phyloP scores from a whole-genome alignment of 2,888 invertebrate species.

The Gastrophysa polygoni region DNA sequence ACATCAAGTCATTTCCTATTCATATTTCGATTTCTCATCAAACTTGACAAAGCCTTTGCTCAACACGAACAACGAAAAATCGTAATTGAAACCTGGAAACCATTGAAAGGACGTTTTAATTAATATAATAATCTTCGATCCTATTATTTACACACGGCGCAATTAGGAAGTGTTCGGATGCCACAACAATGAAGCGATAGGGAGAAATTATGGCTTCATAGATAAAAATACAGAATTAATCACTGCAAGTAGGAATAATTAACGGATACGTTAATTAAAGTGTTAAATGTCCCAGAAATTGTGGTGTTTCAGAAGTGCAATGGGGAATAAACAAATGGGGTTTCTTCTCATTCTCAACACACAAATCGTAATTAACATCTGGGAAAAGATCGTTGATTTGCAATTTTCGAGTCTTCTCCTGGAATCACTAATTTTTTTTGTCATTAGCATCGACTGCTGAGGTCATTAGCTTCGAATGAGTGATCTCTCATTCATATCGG shows the following conservation, averaged over 20 bases:
- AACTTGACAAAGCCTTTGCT: not conserved
- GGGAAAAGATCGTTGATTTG: too few relatives aligned
- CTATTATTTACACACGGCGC: not conserved
- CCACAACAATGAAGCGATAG: constrained; percentile 16
- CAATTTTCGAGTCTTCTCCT: too few relatives aligned
- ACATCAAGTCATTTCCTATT: not conserved
- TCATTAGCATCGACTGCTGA: too few relatives aligned
- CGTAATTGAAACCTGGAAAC: not conserved
- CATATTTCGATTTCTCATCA: not conserved
- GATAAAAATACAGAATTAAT: constrained; percentile 9
- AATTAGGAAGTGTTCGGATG: constrained; percentile 6
- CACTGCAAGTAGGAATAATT: constrained; percentile 4
- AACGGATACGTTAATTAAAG: constrained; percentile 12
- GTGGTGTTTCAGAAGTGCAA: not conserved
- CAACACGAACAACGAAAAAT: not conserved
- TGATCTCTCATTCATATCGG: too few relatives aligned
- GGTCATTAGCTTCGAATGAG: too few relatives aligned
- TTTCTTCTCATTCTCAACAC: too few relatives aligned
- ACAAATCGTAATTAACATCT: too few relatives aligned
- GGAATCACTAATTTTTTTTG: too few relatives aligned
- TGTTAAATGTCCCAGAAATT: constrained; percentile 4
- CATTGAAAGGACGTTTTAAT: constrained; percentile 1
- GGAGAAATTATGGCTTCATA: constrained; percentile 8
- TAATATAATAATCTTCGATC: not conserved
- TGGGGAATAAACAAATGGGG: not conserved